phyloP scores from a whole-genome alignment of 2,113 vertebrate species.

The Malurus elegans region DNA sequence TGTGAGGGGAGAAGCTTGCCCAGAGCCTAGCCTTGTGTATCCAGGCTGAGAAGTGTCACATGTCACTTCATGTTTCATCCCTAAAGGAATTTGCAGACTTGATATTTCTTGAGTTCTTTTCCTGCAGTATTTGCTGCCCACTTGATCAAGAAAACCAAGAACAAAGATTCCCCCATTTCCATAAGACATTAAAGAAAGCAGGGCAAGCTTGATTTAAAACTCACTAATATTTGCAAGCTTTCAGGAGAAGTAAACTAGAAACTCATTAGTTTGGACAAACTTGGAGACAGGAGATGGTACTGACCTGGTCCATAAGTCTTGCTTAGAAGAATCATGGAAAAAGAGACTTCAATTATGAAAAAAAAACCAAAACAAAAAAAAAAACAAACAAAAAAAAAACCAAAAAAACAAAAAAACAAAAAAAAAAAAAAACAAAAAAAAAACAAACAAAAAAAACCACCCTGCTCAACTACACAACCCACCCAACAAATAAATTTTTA shows the following conservation, averaged over 20 bases:
- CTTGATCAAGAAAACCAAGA: not conserved
- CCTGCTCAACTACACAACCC: not conserved
- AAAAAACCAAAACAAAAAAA: not conserved
- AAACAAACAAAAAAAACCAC: not conserved
- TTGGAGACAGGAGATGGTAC: not conserved
- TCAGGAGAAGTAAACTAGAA: not conserved
- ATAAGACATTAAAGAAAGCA: not conserved
- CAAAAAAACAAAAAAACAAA: not conserved
- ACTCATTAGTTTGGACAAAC: not conserved
- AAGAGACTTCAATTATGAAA: not conserved
- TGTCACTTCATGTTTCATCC: constrained; percentile 4
- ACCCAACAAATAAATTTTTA: not conserved
- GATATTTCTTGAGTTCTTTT: not conserved
- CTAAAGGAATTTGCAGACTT: not conserved
- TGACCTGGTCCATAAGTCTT: accelerated
- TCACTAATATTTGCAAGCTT: not conserved
- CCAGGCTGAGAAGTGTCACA: not conserved
- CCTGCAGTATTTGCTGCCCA: not conserved
- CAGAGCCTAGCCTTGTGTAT: not conserved
- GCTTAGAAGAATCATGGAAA: not conserved
- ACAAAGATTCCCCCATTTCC: not conserved
- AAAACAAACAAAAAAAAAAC: not conserved
- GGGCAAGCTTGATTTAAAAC: not conserved
- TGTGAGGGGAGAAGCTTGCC: not conserved
- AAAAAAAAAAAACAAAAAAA: not conserved